A percentile compares a stretch with the other conserved stretches of the same genome.
Evolutionary conservation across 2,888 invertebrate genomes (phyloP).

Genomic region (Maniola hyperantus): DNA sequence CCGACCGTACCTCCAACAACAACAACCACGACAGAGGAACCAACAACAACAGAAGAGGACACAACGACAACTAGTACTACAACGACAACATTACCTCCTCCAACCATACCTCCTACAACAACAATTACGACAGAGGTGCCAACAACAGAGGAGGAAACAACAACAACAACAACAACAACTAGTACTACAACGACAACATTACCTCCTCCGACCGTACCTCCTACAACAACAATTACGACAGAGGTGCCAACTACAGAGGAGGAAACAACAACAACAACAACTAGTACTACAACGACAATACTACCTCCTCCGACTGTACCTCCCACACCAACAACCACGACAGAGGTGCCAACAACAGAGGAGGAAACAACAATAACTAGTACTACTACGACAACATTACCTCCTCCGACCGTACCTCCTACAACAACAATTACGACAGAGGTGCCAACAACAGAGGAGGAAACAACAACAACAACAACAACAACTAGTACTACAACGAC

Average conservation of each 20-base stretch:
- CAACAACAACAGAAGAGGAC: slow-evolving; percentile 1
- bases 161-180: neutral
- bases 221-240: too few species aligned
- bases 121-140: neutral
- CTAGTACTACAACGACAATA: too few species aligned
- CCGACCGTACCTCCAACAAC: neutral
- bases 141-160: neutral
- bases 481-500: slow-evolving; percentile 7
- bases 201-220: too few species aligned
- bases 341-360: neutral
- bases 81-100: too few species aligned
- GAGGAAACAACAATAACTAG: neutral
- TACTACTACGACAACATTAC: neutral
- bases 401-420: neutral
- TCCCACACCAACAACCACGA: neutral
- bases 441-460: neutral
- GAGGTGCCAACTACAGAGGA: too few species aligned
- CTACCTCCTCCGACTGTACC: neutral
- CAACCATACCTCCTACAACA: slow-evolving; percentile 3
- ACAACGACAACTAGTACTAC: too few species aligned
- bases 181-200: too few species aligned
- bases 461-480: neutral
- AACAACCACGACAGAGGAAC: neutral
- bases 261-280: too few species aligned
- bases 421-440: neutral